These are phyloP conservation scores for Balearica regulorum DNA, from an alignment of 2,797 vertebrate genomes.

Conservation along the genomic window DNA sequence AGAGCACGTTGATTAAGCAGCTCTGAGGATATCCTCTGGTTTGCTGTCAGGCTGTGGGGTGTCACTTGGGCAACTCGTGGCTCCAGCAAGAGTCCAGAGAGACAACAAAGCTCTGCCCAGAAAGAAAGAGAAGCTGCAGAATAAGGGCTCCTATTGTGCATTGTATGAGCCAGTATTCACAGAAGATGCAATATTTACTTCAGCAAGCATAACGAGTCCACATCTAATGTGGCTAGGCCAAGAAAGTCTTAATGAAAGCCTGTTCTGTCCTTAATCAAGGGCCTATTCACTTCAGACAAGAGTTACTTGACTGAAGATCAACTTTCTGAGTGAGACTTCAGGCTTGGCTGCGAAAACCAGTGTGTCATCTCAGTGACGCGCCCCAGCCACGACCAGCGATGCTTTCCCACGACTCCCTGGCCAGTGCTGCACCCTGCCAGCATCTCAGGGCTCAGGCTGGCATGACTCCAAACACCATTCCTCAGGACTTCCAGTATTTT, in stretches of 20 bases:
- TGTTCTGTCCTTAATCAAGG: not conserved
- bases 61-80: not conserved
- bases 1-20: not conserved
- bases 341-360: not conserved
- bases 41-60: not conserved
- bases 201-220: not conserved
- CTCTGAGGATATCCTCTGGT: not conserved
- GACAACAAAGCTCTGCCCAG: not conserved
- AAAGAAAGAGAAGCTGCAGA: not conserved
- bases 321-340: not conserved
- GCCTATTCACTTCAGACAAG: not conserved
- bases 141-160: not conserved
- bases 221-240: not conserved
- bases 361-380: rapidly evolving
- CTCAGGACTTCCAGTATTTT: not conserved
- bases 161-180: not conserved
- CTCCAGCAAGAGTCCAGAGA: not conserved
- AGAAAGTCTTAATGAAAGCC: not conserved
- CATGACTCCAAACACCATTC: rapidly evolving
- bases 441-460: not conserved
- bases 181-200: not conserved
- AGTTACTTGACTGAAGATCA: not conserved
- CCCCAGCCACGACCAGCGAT: not conserved
- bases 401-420: not conserved
- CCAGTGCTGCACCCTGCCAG: not conserved